Percentiles rank a stretch among this genome's conserved stretches.
These are phyloP conservation scores for Lates calcarifer DNA, from an alignment of 2,113 vertebrate genomes.

Conservation along the genomic window DNA sequence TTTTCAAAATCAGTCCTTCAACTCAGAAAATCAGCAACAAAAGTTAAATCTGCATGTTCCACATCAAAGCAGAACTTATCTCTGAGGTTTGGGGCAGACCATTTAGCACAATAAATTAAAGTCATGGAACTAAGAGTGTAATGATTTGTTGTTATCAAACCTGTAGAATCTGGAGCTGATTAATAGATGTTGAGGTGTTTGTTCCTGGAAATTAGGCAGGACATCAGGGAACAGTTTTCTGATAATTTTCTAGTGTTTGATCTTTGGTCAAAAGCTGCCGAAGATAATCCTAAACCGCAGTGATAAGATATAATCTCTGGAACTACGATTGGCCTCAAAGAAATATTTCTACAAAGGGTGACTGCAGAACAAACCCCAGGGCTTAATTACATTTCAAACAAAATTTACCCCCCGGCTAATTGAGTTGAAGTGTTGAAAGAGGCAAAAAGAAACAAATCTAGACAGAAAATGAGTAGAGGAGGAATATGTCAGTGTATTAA, in stretches of 20 bases:
- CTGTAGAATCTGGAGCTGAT: conserved; percentile 5
- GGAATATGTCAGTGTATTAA: background rate
- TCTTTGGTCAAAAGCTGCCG: conserved; percentile 20
- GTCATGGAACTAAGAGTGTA: background rate
- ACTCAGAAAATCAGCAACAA: background rate
- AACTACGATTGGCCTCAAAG: background rate
- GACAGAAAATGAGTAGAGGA: background rate
- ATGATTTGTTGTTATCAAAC: background rate
- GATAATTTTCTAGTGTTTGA: background rate
- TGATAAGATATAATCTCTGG: background rate
- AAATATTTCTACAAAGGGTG: background rate
- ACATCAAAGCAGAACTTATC: background rate
- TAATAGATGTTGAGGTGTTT: background rate
- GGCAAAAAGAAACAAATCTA: background rate
- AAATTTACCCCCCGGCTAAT: background rate
- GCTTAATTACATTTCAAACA: background rate
- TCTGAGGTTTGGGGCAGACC: background rate
- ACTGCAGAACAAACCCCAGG: background rate
- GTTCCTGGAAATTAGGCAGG: background rate
- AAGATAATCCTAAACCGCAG: conserved; percentile 15
- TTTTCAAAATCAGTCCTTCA: background rate
- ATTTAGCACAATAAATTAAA: background rate
- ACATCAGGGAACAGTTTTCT: background rate
- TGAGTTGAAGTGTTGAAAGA: background rate
- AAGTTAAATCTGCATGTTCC: background rate